A percentile compares a stretch with the other conserved stretches of the same genome.
Conservation (phyloP, 2,888 invertebrate species). For the Epirrhoe alternata region DNA sequence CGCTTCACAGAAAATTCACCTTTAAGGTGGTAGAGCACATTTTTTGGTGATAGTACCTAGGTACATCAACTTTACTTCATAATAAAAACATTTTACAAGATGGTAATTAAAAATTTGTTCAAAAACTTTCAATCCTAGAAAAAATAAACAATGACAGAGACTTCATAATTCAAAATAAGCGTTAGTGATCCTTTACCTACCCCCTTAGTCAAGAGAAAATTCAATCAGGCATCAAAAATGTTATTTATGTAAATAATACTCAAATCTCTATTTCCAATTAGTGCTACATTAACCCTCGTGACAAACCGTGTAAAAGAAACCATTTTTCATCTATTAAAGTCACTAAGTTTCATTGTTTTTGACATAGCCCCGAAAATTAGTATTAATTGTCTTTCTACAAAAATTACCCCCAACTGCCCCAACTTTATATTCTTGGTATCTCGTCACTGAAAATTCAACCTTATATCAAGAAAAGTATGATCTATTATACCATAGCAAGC, state of each 20-base stretch:
- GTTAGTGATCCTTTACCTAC: too few species aligned
- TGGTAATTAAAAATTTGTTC: too few species aligned
- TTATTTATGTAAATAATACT: background rate
- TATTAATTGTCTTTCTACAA: conserved; percentile 43
- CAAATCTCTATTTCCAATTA: conserved; percentile 1
- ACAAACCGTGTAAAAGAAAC: conserved; percentile 28
- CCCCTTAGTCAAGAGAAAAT: background rate
- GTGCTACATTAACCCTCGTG: conserved; percentile 18
- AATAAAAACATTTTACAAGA: too few species aligned
- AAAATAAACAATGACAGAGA: too few species aligned
- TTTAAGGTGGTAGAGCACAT: too few species aligned
- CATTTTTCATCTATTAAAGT: conserved; percentile 41
- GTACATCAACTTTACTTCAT: too few species aligned
- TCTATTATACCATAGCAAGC: background rate
- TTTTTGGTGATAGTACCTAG: too few species aligned
- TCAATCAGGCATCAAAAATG: background rate
- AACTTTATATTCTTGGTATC: conserved; percentile 1
- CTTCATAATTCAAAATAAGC: too few species aligned
- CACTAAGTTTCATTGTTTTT: conserved; percentile 42
- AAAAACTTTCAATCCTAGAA: too few species aligned
- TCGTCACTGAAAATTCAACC: conserved; percentile 19
- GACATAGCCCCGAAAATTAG: conserved; percentile 48
- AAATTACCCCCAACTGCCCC: conserved; percentile 27
- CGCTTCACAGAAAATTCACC: too few species aligned
- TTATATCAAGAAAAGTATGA: background rate